A percentile compares a stretch with the other conserved stretches of the same genome.
These are phyloP conservation scores for Willisornis vidua DNA, from an alignment of 2,113 vertebrate species.

Conservation along the genomic window DNA sequence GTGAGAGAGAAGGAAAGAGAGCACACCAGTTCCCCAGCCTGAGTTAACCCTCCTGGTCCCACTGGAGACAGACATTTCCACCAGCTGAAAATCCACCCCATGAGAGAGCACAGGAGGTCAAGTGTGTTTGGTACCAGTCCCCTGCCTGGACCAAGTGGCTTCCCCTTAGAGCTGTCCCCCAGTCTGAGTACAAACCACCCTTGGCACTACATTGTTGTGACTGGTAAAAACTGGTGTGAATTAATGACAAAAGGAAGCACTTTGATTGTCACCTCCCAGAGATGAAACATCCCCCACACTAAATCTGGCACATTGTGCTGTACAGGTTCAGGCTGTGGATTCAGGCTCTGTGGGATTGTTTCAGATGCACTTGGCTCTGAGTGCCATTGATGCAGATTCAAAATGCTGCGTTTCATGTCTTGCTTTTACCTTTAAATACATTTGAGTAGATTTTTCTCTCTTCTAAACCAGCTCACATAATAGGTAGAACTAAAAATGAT, in stretches of 20 bases:
- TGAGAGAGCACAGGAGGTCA: neutral
- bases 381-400: slow-evolving; percentile 17
- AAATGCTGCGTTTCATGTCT: neutral
- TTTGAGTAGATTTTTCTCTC: neutral
- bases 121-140: neutral
- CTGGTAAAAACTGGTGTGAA: neutral
- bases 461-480: neutral
- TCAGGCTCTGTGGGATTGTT: neutral
- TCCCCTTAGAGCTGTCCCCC: neutral
- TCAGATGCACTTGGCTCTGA: neutral
- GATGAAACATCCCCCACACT: neutral
- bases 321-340: neutral
- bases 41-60: neutral
- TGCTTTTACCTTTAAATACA: slow-evolving; percentile 16
- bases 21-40: neutral
- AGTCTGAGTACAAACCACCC: neutral
- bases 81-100: neutral
- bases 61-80: neutral
- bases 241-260: neutral
- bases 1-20: neutral
- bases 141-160: neutral
- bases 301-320: neutral
- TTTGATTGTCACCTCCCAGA: neutral
- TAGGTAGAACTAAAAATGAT: slow-evolving; percentile 34
- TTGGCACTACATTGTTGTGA: neutral